Evolutionary conservation across 2,797 vertebrate genomes (phyloP).

Genomic region (Falco naumanni): DNA sequence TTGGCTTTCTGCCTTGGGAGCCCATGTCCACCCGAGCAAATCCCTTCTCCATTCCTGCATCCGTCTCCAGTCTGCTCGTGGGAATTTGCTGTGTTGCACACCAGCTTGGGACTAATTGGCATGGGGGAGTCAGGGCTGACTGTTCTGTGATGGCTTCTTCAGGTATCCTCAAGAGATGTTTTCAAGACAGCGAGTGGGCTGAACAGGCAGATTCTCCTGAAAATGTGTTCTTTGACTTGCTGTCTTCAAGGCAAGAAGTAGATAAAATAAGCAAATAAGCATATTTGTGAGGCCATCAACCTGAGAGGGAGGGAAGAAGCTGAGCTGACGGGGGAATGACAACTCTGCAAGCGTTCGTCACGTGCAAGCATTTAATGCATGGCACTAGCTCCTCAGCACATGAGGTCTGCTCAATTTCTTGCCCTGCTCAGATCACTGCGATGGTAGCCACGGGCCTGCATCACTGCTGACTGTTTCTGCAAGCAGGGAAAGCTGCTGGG

Average conservation of each 20-base stretch:
- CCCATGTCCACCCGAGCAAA: background rate
- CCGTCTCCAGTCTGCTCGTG: rapidly evolving
- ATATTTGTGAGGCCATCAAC: background rate
- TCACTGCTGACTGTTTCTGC: background rate
- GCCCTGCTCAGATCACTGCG: background rate
- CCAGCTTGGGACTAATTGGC: background rate
- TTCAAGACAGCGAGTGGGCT: background rate
- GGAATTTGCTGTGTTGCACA: background rate
- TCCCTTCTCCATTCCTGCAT: background rate
- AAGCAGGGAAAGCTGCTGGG: background rate
- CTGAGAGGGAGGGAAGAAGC: background rate
- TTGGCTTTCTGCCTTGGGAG: background rate
- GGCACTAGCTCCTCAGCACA: background rate
- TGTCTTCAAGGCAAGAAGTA: background rate
- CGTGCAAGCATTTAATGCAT: background rate
- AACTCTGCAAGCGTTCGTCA: background rate
- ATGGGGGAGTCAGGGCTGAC: background rate
- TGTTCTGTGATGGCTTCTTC: background rate
- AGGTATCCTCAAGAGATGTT: background rate
- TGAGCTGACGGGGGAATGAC: background rate
- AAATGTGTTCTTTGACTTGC: background rate
- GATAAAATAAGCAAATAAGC: background rate
- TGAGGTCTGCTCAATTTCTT: background rate
- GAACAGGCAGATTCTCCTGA: background rate
- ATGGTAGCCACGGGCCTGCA: background rate